A percentile compares a stretch with the other conserved stretches of the same genome.
phyloP scores from a whole-genome alignment of 2,888 invertebrate species.

The Phyllotreta striolata region DNA sequence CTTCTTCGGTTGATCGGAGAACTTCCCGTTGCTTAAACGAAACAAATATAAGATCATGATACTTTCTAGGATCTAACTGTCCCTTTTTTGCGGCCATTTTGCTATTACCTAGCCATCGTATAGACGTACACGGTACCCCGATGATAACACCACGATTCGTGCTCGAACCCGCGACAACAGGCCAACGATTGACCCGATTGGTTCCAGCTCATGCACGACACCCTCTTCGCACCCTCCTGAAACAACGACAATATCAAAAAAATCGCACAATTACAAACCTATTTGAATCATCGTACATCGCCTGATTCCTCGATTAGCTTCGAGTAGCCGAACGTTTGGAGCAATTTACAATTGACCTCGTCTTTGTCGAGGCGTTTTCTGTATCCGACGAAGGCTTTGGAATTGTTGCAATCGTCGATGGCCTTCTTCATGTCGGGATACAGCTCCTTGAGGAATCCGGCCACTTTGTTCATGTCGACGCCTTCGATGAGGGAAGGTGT shows the following conservation, averaged over 20 bases:
- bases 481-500: constrained; percentile 39
- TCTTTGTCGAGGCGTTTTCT: constrained; percentile 43
- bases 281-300: constrained; percentile 35
- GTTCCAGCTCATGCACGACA: constrained; percentile 58
- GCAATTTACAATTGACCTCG: constrained; percentile 50
- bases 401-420: constrained; percentile 57
- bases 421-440: constrained; percentile 62
- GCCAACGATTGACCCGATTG: constrained; percentile 58
- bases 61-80: no score
- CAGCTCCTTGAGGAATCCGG: constrained; percentile 62
- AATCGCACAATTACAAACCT: no score
- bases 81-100: no score
- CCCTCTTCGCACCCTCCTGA: constrained; percentile 35
- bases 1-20: constrained; percentile 53
- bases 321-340: constrained; percentile 50
- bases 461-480: constrained; percentile 61
- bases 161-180: constrained; percentile 54
- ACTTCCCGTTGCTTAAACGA: constrained; percentile 51
- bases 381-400: constrained; percentile 55
- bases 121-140: constrained; percentile 54
- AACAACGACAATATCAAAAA: constrained; percentile 5
- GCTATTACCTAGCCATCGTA: constrained; percentile 55
- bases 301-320: constrained; percentile 33
- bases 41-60: no score
- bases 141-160: constrained; percentile 61